Percentiles rank a stretch among this genome's conserved stretches.
Conservation (phyloP, 2,113 vertebrate species). For the Ammodramus savannarum region DNA sequence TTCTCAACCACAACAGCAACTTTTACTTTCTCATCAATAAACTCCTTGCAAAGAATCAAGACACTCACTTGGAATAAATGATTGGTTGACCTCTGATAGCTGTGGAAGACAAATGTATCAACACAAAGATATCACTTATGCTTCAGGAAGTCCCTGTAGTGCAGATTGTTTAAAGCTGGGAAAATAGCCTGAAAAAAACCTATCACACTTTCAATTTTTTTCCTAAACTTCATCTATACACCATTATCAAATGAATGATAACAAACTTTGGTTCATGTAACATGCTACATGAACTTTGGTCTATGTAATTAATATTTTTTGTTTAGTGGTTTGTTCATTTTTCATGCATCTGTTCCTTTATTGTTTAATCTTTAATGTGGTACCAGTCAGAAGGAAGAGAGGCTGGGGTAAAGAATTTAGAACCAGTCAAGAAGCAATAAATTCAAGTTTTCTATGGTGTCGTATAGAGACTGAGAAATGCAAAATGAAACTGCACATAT, state of each 20-base stretch:
- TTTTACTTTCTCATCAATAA: background rate
- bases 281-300: background rate
- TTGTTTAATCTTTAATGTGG: background rate
- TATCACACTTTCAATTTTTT: background rate
- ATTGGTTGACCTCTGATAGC: background rate
- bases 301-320: background rate
- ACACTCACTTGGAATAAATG: background rate
- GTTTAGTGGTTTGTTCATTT: background rate
- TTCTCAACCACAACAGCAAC: background rate
- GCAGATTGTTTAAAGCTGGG: background rate
- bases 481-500: background rate
- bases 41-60: background rate
- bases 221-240: background rate
- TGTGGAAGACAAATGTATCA: background rate
- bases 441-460: background rate
- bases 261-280: background rate
- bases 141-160: background rate
- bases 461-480: background rate
- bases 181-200: background rate
- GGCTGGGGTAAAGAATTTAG: background rate
- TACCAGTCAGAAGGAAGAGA: accelerated
- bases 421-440: background rate
- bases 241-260: background rate
- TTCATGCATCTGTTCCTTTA: background rate
- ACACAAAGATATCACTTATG: background rate